Percentiles rank a stretch among this genome's conserved stretches.
Conservation (phyloP, 1,140 invertebrate genomes). For the Apis cerana region DNA sequence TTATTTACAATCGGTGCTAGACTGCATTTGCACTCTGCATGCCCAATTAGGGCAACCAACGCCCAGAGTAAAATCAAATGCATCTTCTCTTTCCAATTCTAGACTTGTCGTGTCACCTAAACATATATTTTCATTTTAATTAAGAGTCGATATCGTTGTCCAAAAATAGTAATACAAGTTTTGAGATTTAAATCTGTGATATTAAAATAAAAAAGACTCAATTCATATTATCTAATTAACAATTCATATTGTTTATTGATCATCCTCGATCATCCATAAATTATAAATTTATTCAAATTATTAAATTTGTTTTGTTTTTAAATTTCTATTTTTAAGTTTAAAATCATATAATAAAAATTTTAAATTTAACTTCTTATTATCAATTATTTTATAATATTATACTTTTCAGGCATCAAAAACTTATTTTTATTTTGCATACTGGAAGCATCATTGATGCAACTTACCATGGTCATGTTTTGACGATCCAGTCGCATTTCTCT, state of each 20-base stretch:
- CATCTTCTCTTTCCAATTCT: slow-evolving; percentile 32
- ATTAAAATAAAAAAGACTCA: too few species aligned
- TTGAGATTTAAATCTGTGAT: background rate
- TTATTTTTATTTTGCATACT: background rate
- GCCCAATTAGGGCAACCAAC: slow-evolving; percentile 63
- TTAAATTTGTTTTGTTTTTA: background rate
- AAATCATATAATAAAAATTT: background rate
- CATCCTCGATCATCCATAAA: background rate
- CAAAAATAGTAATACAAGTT: background rate
- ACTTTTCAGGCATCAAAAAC: background rate
- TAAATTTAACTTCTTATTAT: background rate
- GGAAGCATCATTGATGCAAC: slow-evolving; percentile 16
- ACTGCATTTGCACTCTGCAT: slow-evolving; percentile 66
- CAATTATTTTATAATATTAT: background rate
- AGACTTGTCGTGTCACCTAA: background rate
- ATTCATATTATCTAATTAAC: too few species aligned
- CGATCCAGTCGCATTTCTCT: slow-evolving; percentile 10
- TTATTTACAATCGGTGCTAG: slow-evolving; percentile 55
- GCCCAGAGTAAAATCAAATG: slow-evolving; percentile 55
- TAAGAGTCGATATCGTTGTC: background rate
- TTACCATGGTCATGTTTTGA: slow-evolving; percentile 28
- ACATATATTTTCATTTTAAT: too few species aligned
- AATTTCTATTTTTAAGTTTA: background rate
- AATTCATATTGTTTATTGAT: too few species aligned
- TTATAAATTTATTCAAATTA: background rate